A percentile compares a stretch with the other conserved stretches of the same genome.
Evolutionary conservation across 2,797 vertebrate species (phyloP).

Genomic region (Lacerta viridis): DNA sequence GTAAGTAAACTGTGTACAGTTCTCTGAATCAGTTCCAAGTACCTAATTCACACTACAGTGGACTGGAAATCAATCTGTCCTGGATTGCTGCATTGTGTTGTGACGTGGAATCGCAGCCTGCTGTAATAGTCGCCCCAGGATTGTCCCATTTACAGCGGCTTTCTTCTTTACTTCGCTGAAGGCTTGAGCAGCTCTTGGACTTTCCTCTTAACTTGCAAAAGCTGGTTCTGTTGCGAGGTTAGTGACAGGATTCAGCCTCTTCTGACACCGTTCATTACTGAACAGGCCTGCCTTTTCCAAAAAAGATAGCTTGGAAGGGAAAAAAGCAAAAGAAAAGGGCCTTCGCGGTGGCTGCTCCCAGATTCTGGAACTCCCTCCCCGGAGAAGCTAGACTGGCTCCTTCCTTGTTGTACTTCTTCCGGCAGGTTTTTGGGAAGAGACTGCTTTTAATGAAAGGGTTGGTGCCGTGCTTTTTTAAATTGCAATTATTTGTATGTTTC

Average conservation of each 20-base stretch:
- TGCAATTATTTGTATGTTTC: too few relatives aligned
- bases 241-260: not conserved
- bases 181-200: not conserved
- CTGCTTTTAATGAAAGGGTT: too few relatives aligned
- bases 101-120: not conserved
- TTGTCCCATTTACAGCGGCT: not conserved
- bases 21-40: not conserved
- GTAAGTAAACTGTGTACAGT: not conserved
- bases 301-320: too few relatives aligned
- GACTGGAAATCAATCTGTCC: not conserved
- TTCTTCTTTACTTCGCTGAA: not conserved
- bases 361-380: too few relatives aligned
- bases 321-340: too few relatives aligned
- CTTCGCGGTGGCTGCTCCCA: too few relatives aligned
- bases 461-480: too few relatives aligned
- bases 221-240: not conserved
- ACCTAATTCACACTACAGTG: not conserved
- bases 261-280: not conserved
- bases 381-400: too few relatives aligned
- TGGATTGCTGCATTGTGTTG: not conserved
- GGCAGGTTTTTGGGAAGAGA: too few relatives aligned
- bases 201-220: not conserved
- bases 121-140: not conserved
- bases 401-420: too few relatives aligned
- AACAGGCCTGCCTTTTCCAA: not conserved